A percentile compares a stretch with the other conserved stretches of the same genome.
Conservation (phyloP, 2,113 vertebrate species). For the human region DNA sequence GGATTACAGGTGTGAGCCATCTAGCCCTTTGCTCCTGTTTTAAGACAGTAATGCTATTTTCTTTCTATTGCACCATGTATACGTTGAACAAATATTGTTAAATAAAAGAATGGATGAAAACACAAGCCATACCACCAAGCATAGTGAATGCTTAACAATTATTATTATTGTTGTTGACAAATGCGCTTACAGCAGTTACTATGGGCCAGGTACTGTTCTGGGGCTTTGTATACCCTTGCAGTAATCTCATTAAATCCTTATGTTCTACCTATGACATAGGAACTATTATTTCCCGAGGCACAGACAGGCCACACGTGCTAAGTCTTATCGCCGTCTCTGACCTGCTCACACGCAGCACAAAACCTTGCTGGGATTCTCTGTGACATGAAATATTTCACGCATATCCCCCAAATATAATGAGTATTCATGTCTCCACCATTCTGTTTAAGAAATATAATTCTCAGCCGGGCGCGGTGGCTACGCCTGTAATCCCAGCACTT, state of each 20-base stretch:
- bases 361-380: neutral
- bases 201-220: neutral
- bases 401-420: neutral
- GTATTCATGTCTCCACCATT: accelerated
- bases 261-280: neutral
- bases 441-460: neutral
- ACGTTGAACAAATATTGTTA: neutral
- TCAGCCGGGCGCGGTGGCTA: neutral
- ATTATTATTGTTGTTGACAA: neutral
- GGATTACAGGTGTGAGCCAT: no score
- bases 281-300: neutral
- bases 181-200: accelerated
- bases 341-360: neutral
- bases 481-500: no score
- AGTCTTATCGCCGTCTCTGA: neutral
- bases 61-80: neutral
- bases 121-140: neutral
- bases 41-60: neutral
- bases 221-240: accelerated
- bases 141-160: neutral
- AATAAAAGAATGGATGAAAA: neutral
- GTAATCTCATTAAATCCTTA: neutral
- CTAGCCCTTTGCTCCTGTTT: neutral
- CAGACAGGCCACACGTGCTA: neutral
- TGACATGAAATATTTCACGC: neutral